Base-by-base conservation (phyloP, 2,888 invertebrate species). In the Leucoptera coffeella region DNA sequence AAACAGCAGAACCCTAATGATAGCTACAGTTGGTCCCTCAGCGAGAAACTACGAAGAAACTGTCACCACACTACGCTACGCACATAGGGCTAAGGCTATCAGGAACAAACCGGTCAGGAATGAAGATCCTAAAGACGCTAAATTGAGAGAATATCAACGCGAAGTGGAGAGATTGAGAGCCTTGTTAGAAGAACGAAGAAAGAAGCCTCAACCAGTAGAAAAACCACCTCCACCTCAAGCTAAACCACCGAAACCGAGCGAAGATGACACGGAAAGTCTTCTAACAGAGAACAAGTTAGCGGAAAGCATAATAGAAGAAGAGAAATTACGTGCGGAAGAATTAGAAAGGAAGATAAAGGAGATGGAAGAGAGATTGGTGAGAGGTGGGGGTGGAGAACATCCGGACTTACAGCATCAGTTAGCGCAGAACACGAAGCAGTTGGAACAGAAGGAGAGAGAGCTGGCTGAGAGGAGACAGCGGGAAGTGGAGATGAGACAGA, bases 1-100 rank as follows among this genome's bases (percentile, higher is more conserved):
- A 7, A 97, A 97, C 73, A 93, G 97, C 23, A 94, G 94, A 61
- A 99, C 99, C 2, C 91, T 99, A 28, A 99, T 99, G 97, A 91
- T 99, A 28, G 99, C 99, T 7, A 97, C 96, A 57, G 87, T 99
- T 45, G 97, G 97, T 0, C 99, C 99, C 14, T 96, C 97, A 12
- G 85, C 85, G 38, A 94, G 91, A 64, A 99, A 99, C 69, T 96
- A 91, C 62, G 99, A 99, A 45, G 99, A 97, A 67, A 93, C 94
- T 3, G 69, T 96, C 39, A 93, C 93, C 15, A 97, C 97, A n/a
- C 71, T 97, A 34, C 76, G 95, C 19, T 96, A 99, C 61, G 93
- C 97, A 3, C 93, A 91, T 52, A 75, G 97, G 23, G 99, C 99
- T 9, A 99, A 99, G 73, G 71, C 71, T 72, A 99, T 99, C 42